These are phyloP conservation scores for Lutjanus erythropterus DNA, from an alignment of 2,113 vertebrate species.

Conservation along the genomic window DNA sequence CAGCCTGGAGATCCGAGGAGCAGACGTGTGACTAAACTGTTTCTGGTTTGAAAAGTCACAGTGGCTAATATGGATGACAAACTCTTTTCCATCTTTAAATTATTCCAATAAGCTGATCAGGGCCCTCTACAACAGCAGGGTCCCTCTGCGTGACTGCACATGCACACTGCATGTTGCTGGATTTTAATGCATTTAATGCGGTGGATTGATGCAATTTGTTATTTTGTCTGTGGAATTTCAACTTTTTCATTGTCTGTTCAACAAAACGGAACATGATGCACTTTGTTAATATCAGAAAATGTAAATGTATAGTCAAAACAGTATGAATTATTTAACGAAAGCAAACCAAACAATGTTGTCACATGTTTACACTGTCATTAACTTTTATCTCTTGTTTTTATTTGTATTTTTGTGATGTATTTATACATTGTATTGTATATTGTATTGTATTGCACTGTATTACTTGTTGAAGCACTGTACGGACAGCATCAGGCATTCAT, in stretches of 20 bases:
- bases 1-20: constrained; percentile 49
- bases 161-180: background rate
- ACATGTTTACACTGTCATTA: too few relatives aligned
- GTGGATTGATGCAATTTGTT: background rate
- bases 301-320: too few relatives aligned
- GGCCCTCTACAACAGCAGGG: background rate
- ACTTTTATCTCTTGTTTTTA: too few relatives aligned
- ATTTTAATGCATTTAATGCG: background rate
- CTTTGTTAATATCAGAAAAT: background rate
- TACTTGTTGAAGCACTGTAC: too few relatives aligned
- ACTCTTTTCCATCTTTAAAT: constrained; percentile 26
- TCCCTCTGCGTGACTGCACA: background rate
- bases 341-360: too few relatives aligned
- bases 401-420: too few relatives aligned
- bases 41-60: constrained; percentile 25
- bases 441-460: too few relatives aligned
- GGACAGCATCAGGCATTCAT: too few relatives aligned
- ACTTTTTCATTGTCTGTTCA: background rate
- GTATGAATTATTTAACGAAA: too few relatives aligned
- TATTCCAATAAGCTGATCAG: background rate
- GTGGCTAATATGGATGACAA: constrained; percentile 10
- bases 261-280: background rate
- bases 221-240: background rate
- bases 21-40: constrained; percentile 38
- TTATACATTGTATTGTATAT: too few relatives aligned